A percentile compares a stretch with the other conserved stretches of the same genome.
These are phyloP conservation scores for Crotalus helleri DNA, from an alignment of 2,113 vertebrate species.

Conservation along the genomic window DNA sequence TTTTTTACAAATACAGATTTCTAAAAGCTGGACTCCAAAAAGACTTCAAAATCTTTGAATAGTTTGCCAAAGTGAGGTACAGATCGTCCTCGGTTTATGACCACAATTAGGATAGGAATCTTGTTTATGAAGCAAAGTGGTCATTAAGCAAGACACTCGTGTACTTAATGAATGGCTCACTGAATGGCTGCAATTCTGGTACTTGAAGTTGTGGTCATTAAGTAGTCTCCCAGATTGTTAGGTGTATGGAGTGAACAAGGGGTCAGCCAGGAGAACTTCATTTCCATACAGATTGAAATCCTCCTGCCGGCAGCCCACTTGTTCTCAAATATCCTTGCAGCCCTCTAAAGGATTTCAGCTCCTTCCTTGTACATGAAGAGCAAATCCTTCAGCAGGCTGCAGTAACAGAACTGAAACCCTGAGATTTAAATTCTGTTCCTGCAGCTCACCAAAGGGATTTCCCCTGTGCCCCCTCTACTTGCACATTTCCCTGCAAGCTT, in stretches of 20 bases:
- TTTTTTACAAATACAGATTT: constrained; percentile 43
- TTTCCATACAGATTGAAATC: background rate
- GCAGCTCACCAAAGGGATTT: background rate
- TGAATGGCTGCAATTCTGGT: background rate
- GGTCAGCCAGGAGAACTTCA: background rate
- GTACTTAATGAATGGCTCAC: background rate
- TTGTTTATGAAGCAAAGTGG: background rate
- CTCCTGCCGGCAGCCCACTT: background rate
- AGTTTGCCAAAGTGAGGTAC: constrained; percentile 47
- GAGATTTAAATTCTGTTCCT: background rate
- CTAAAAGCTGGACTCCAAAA: constrained; percentile 47
- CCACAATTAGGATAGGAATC: background rate
- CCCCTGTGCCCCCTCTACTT: background rate
- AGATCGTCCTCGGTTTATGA: background rate
- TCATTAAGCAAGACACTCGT: constrained; percentile 46
- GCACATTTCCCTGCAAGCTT: background rate
- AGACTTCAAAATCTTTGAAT: constrained; percentile 63
- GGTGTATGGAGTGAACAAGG: background rate
- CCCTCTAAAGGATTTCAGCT: background rate
- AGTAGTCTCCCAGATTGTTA: background rate
- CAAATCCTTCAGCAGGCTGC: background rate
- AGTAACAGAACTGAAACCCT: background rate
- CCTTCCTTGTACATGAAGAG: background rate
- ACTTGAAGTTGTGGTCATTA: background rate
- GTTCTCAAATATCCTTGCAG: background rate